These are phyloP conservation scores for Fukomys damarensis DNA, from an alignment of 2,113 vertebrate genomes.

Conservation along the genomic window DNA sequence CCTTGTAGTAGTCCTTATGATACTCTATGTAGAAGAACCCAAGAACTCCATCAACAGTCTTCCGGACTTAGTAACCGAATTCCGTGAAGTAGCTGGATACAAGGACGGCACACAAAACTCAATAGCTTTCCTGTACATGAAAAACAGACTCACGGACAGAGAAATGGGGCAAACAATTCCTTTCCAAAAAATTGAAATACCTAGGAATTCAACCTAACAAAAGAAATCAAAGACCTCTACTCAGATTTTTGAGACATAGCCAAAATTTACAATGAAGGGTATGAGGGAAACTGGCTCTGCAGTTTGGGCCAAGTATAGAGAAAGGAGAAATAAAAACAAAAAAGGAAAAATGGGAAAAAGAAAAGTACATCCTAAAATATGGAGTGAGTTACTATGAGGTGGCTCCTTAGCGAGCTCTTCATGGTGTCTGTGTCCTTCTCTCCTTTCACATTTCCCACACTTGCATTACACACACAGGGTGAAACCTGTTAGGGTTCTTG, in stretches of 20 bases:
- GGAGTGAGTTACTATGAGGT: background rate
- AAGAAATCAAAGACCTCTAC: too few species aligned
- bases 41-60: too few species aligned
- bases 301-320: background rate
- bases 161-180: too few species aligned
- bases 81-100: too few species aligned
- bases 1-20: too few species aligned
- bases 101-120: too few species aligned
- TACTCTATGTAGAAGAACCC: too few species aligned
- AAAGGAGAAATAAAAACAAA: background rate
- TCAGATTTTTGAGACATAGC: background rate
- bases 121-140: too few species aligned
- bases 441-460: background rate
- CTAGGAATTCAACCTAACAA: too few species aligned
- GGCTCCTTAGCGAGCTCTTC: background rate
- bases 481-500: background rate
- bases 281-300: background rate
- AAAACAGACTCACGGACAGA: too few species aligned
- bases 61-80: too few species aligned
- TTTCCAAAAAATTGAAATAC: too few species aligned
- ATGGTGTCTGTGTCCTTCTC: background rate
- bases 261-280: background rate
- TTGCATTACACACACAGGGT: background rate
- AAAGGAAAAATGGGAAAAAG: background rate
- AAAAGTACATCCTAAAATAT: background rate